Conservation (phyloP, 2,888 invertebrate species). For the Agrotis ipsilon region DNA sequence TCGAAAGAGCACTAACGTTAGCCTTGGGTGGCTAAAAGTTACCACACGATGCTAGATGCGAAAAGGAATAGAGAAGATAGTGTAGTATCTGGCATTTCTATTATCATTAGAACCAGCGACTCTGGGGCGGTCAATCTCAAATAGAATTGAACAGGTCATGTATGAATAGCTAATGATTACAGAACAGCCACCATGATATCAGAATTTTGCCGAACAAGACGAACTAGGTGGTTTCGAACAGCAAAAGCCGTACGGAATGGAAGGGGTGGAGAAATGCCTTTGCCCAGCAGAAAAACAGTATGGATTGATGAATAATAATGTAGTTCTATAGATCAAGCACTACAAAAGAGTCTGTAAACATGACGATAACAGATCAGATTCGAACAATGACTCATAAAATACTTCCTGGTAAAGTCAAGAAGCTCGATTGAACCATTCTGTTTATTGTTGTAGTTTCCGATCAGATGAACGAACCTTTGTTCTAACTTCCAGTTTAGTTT, state of each 20-base stretch:
- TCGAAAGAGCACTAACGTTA: too few relatives aligned
- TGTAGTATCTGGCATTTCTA: background rate
- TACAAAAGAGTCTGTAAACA: background rate
- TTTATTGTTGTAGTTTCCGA: slow-evolving; percentile 40
- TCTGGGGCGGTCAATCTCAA: background rate
- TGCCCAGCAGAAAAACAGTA: background rate
- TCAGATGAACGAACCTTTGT: slow-evolving; percentile 36
- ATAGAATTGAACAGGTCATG: background rate
- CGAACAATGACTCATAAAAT: slow-evolving; percentile 23
- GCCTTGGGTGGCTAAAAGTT: too few relatives aligned
- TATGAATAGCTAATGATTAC: background rate
- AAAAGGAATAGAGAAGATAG: too few relatives aligned
- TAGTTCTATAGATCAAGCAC: background rate
- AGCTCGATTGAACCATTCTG: slow-evolving; percentile 40
- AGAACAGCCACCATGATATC: background rate
- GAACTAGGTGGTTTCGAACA: background rate
- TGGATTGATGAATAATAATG: background rate
- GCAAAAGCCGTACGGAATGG: background rate
- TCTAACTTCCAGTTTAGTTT: slow-evolving; percentile 33
- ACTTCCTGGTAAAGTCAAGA: slow-evolving; percentile 22
- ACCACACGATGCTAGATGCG: too few relatives aligned
- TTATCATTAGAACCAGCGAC: background rate
- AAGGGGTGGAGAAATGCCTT: background rate
- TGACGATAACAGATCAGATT: background rate
- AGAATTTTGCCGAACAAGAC: background rate